phyloP scores from a whole-genome alignment of 2,113 vertebrate genomes.

The Sander lucioperca region DNA sequence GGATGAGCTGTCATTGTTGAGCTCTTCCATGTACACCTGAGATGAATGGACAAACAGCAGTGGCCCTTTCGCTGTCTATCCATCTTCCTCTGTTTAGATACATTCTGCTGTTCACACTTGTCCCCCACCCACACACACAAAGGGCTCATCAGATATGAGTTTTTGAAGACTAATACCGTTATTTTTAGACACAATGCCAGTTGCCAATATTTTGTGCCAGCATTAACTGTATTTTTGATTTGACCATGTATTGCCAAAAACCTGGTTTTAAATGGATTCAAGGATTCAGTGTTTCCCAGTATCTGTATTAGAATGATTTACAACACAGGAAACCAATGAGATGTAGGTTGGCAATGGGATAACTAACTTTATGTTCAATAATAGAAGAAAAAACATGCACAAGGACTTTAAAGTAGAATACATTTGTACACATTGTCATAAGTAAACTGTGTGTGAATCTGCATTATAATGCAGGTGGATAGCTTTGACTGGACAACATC shows the following conservation, averaged over 20 bases:
- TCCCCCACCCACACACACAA: slow-evolving; percentile 45
- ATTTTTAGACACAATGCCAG: slow-evolving; percentile 53
- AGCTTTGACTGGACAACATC: background rate
- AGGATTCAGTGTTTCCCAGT: slow-evolving; percentile 16
- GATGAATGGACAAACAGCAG: slow-evolving; percentile 82
- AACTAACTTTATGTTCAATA: background rate
- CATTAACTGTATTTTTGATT: slow-evolving; percentile 40
- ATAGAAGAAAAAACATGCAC: slow-evolving; percentile 3
- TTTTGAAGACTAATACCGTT: slow-evolving; percentile 42
- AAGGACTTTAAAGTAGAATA: background rate
- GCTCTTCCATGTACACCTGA: slow-evolving; percentile 74
- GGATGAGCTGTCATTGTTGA: slow-evolving; percentile 79
- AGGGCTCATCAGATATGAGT: slow-evolving; percentile 21
- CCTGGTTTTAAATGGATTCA: background rate
- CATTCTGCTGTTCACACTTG: slow-evolving; percentile 48
- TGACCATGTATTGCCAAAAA: slow-evolving; percentile 38
- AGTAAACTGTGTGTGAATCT: background rate
- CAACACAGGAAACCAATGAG: slow-evolving; percentile 5
- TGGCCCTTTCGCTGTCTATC: slow-evolving; percentile 60
- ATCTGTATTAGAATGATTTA: slow-evolving; percentile 32
- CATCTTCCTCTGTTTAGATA: slow-evolving; percentile 71
- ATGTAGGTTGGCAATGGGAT: slow-evolving; percentile 20
- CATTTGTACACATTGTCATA: background rate
- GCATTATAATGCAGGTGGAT: background rate
- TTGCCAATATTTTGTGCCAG: slow-evolving; percentile 22